Evolutionary conservation across 1,140 invertebrate species (phyloP), one percentile per base, ranked within the genome.

Genomic region (Whitmania pigra): DNA sequence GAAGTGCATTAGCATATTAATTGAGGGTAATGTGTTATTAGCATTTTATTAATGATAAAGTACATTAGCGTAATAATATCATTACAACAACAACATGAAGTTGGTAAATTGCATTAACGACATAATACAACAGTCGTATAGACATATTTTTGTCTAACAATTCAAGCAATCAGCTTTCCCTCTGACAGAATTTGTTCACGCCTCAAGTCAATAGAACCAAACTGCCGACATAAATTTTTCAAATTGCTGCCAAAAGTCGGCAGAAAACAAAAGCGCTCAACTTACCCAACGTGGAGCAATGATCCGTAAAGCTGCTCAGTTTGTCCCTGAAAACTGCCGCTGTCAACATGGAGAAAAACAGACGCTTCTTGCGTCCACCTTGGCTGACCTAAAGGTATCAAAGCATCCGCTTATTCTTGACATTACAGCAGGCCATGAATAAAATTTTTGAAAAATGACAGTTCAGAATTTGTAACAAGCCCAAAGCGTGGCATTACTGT

Each of bases 251-350:
- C 1, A 49, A 49, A 13, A 49, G 43, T 49, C 43, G 9, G 43
- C 9, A 17, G 9, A 15, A 15, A 49, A 49, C 15, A 49, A n/a
- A n/a, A n/a, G n/a, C 9, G 29, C 22, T 15, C 57, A 63, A 25
- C n/a, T 25, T 25, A 70, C 69, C 69, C 25, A 70, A 49, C 0
- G 43, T 93, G 80, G 93, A 91, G 84, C 97, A 97, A 85, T 89
- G 94, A 84, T 97, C 94, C 86, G 92, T 96, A 86, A 98, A 97
- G 76, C 91, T 88, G 76, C 91, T 93, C 74, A 98, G 86, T 83
- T 96, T 92, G 84, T 97, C 93, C 81, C 94, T 88, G 86, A 98
- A 97, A 85, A 97, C 93, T 69, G 92, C 92, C 73, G 94, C 94
- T 78, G 93, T 96, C 75, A 94, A 96, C 84, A 97, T 89, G 73